A percentile compares a stretch with the other conserved stretches of the same genome.
Conservation (phyloP, 2,797 vertebrate genomes). For the Pelodytes ibericus region DNA sequence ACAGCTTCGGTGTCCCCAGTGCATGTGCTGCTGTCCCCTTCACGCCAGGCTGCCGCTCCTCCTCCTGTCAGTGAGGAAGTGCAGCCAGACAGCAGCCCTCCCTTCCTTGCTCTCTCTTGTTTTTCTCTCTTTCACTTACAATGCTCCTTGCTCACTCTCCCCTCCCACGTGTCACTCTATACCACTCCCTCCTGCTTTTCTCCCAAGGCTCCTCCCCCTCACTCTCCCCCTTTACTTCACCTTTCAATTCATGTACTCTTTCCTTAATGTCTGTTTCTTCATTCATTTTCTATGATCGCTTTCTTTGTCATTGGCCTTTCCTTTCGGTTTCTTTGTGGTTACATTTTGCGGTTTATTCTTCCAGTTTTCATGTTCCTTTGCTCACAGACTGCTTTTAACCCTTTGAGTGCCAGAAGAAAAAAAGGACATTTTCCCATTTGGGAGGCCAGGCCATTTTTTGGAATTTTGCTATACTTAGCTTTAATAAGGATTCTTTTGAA, state of each 20-base stretch:
- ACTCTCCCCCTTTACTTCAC: constrained; percentile 3
- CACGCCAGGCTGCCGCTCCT: not conserved
- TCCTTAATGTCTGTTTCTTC: constrained; percentile 21
- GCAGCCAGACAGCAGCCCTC: constrained; percentile 6
- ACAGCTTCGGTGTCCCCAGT: not conserved
- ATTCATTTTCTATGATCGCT: not conserved
- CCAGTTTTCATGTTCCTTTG: no score
- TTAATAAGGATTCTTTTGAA: no score
- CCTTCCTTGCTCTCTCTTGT: constrained; percentile 2
- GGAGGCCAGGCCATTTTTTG: no score
- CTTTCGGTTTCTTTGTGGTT: not conserved
- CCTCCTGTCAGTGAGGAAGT: constrained; percentile 25
- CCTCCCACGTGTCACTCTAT: constrained; percentile 13
- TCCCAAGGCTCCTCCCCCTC: not conserved
- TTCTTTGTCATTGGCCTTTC: not conserved
- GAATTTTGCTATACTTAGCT: no score
- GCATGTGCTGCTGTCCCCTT: constrained; percentile 1
- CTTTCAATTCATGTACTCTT: constrained; percentile 10
- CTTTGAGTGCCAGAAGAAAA: no score
- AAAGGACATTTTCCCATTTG: no score
- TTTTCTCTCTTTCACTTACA: not conserved
- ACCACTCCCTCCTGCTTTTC: not conserved
- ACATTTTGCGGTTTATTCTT: no score
- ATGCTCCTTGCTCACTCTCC: not conserved
- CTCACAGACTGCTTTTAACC: no score